phyloP scores from a whole-genome alignment of 2,797 vertebrate genomes.

The Lithobates sylvaticus region DNA sequence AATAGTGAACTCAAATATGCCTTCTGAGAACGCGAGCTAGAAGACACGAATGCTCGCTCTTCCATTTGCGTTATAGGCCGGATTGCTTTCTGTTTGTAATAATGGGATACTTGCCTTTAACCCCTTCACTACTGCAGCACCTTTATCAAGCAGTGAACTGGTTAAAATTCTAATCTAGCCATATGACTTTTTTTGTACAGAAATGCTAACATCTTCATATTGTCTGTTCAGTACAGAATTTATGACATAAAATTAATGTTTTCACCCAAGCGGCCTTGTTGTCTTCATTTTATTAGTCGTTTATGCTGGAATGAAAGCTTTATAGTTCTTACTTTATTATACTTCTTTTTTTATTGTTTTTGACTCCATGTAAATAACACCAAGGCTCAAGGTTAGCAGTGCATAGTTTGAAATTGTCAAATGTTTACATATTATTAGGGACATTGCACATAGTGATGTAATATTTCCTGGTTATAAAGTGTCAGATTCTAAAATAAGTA shows the following conservation, averaged over 20 bases:
- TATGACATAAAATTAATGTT: slow-evolving; percentile 70
- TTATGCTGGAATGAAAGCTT: slow-evolving; percentile 62
- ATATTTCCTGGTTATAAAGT: slow-evolving; percentile 22
- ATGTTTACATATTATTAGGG: background rate
- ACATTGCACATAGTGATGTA: slow-evolving; percentile 14
- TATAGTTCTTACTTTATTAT: background rate
- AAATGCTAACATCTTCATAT: slow-evolving; percentile 69
- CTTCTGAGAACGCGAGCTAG: slow-evolving; percentile 56
- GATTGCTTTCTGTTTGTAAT: slow-evolving; percentile 73
- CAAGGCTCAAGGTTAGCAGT: slow-evolving; percentile 20
- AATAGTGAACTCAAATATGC: slow-evolving; percentile 59
- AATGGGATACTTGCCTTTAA: slow-evolving; percentile 71
- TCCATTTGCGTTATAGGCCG: slow-evolving; percentile 59
- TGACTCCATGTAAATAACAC: slow-evolving; percentile 9
- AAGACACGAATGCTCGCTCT: slow-evolving; percentile 61
- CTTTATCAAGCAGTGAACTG: slow-evolving; percentile 9
- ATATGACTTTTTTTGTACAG: slow-evolving; percentile 70
- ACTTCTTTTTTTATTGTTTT: background rate
- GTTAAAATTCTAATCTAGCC: slow-evolving; percentile 60
- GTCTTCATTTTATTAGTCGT: slow-evolving; percentile 63
- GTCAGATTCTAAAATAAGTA: background rate
- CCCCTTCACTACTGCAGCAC: slow-evolving; percentile 26
- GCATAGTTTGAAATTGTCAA: background rate
- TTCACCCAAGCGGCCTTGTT: slow-evolving; percentile 68
- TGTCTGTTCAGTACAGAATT: slow-evolving; percentile 71